These are phyloP conservation scores for Diplolepis rosae DNA, from an alignment of 2,888 invertebrate species.

Conservation along the genomic window DNA sequence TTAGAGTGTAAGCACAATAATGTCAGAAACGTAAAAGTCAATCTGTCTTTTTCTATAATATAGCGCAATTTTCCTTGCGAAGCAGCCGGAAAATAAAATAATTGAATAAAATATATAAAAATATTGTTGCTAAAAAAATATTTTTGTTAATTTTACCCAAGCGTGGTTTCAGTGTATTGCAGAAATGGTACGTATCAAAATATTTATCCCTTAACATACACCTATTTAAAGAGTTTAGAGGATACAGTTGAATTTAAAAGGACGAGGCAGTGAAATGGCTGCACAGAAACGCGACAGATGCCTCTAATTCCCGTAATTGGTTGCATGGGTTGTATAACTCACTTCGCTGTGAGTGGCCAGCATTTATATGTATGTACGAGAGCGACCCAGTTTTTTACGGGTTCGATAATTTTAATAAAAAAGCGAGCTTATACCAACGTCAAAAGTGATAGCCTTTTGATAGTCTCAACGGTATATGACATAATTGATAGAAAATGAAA, in stretches of 20 bases:
- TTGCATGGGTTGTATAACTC: not conserved
- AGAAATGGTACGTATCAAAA: no score
- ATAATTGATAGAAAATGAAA: conserved; percentile 26
- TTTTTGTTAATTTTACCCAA: no score
- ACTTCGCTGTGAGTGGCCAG: not conserved
- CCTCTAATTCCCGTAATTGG: conserved; percentile 12
- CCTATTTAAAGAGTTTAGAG: not conserved
- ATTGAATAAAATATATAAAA: no score
- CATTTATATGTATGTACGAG: not conserved
- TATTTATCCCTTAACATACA: no score
- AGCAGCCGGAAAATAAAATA: no score
- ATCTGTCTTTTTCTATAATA: no score
- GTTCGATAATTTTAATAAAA: conserved; percentile 14
- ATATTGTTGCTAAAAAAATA: no score
- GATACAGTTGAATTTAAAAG: conserved; percentile 8
- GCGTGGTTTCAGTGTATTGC: no score
- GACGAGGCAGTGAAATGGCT: not conserved
- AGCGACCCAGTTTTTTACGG: not conserved
- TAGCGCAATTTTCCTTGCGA: no score
- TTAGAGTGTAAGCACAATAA: no score
- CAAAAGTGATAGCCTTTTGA: conserved; percentile 13
- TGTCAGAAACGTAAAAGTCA: no score
- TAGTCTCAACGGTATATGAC: not conserved
- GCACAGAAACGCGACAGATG: no score
- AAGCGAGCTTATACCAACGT: not conserved